A percentile compares a stretch with the other conserved stretches of the same genome.
Conservation (phyloP, 1,140 invertebrate genomes). For the Drosophila aff. region DNA sequence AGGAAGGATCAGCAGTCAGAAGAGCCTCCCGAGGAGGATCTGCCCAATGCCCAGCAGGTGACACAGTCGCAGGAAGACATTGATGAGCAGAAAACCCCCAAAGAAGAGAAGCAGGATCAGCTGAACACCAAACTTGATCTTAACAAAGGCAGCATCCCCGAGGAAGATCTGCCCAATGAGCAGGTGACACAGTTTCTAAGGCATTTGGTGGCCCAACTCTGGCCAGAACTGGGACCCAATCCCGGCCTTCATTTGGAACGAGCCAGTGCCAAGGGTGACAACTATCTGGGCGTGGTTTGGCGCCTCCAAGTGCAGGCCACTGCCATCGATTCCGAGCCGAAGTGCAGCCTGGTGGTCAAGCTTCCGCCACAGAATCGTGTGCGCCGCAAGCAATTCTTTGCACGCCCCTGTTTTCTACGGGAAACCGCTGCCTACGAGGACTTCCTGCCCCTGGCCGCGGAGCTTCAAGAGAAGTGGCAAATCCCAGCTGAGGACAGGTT, state of each 20-base stretch:
- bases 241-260: slow-evolving; percentile 39
- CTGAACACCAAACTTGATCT: not conserved
- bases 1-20: not conserved
- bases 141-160: not conserved
- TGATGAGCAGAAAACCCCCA: not conserved
- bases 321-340: not conserved
- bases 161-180: slow-evolving; percentile 36
- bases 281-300: slow-evolving; percentile 82
- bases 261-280: slow-evolving; percentile 80
- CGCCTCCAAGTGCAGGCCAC: slow-evolving; percentile 45
- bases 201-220: slow-evolving; percentile 19
- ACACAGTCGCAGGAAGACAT: not conserved
- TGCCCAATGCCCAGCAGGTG: slow-evolving; percentile 13
- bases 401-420: slow-evolving; percentile 70
- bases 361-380: slow-evolving; percentile 66
- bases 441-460: slow-evolving; percentile 77
- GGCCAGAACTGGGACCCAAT: slow-evolving; percentile 27
- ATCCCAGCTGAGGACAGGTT: slow-evolving; percentile 66
- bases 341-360: slow-evolving; percentile 65
- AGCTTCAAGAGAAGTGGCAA: slow-evolving; percentile 71
- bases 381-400: slow-evolving; percentile 75
- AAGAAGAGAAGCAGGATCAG: not conserved
- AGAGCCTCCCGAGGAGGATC: slow-evolving; percentile 4
- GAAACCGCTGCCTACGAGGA: slow-evolving; percentile 81
- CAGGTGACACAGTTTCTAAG: slow-evolving; percentile 19